Evolutionary conservation across 2,113 vertebrate species (phyloP), one percentile per base, ranked within the genome.

Genomic region (Machaerirhynchus nigripectus): DNA sequence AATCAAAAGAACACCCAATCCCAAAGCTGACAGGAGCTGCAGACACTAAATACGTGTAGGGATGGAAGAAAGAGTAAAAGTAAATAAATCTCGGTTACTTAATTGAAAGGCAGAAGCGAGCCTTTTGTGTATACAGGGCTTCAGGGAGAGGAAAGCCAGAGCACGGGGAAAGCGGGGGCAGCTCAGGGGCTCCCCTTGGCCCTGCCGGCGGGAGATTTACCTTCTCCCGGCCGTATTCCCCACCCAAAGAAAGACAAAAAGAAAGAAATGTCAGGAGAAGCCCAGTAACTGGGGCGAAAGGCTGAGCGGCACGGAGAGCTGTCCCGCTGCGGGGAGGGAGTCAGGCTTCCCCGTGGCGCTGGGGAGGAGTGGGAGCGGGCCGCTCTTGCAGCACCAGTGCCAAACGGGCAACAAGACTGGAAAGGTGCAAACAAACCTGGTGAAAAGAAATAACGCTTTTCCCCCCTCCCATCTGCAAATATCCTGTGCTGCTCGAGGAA

Each of bases 11-110:
- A 31, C 12, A 31, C 39, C 37, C 74, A 60, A 76, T 63, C 59
- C 59, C 74, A 15, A 55, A 60, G 55, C 83, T 80, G 94, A 75
- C 91, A 87, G 92, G 60, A 84, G 63, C 89, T 79, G 33, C 74
- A 87, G 87, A 85, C 91, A 13, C 39, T 47, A 76, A 87, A 71
- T 91, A 77, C 69, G 24, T 80, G 89, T 68, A 40, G 44, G 50
- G 85, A 88, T 55, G 91, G 86, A 55, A 88, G 74, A 93, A 87
- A 86, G 87, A 86, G 93, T 70, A 83, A 96, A 96, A 94, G 90
- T 92, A 97, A 97, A 97, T 90, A 96, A 97, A 97, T 93, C 79
- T 87, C 44, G 3, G 63, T 84, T 94, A 50, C 83, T 65, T 94
- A 89, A 96, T 81, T 83, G 94, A 92, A 95, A 95, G 78, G 83